A percentile compares a stretch with the other conserved stretches of the same genome.
These are phyloP conservation scores for Andrena trimmerana DNA, from an alignment of 2,888 invertebrate genomes.

Conservation along the genomic window DNA sequence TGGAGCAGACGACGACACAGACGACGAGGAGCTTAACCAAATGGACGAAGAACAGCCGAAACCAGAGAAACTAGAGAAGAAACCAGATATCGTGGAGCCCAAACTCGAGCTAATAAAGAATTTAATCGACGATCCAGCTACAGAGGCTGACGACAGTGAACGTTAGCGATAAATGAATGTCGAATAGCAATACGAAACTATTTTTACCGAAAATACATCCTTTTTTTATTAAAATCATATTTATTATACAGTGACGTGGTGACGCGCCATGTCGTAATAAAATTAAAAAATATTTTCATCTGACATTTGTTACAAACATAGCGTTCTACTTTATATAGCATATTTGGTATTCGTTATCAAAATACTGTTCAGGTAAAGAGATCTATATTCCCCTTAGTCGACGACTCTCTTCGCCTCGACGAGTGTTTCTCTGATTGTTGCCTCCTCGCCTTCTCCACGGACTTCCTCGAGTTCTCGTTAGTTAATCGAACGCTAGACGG, in stretches of 20 bases:
- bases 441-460: slow-evolving; percentile 16
- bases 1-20: slow-evolving; percentile 88
- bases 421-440: slow-evolving; percentile 29
- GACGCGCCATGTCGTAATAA: slow-evolving; percentile 33
- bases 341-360: slow-evolving; percentile 10
- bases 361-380: slow-evolving; percentile 35
- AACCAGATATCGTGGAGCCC: slow-evolving; percentile 45
- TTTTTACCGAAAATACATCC: slow-evolving; percentile 42
- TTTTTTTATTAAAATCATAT: slow-evolving; percentile 48
- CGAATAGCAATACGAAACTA: slow-evolving; percentile 14
- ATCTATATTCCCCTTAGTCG: slow-evolving; percentile 43
- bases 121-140: slow-evolving; percentile 78
- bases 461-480: slow-evolving; percentile 38
- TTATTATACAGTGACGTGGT: slow-evolving; percentile 37
- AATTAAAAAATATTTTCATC: slow-evolving; percentile 48
- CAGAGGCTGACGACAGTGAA: slow-evolving; percentile 66
- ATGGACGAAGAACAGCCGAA: slow-evolving; percentile 40
- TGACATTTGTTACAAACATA: slow-evolving; percentile 19
- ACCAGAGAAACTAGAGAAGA: not conserved
- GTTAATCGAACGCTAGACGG: slow-evolving; percentile 68
- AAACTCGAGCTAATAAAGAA: slow-evolving; percentile 76
- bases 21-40: slow-evolving; percentile 87
- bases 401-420: slow-evolving; percentile 29
- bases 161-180: slow-evolving; percentile 14
- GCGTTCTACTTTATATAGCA: slow-evolving; percentile 30